Conservation (phyloP, 2,888 invertebrate genomes). For the Oligia latruncula region DNA sequence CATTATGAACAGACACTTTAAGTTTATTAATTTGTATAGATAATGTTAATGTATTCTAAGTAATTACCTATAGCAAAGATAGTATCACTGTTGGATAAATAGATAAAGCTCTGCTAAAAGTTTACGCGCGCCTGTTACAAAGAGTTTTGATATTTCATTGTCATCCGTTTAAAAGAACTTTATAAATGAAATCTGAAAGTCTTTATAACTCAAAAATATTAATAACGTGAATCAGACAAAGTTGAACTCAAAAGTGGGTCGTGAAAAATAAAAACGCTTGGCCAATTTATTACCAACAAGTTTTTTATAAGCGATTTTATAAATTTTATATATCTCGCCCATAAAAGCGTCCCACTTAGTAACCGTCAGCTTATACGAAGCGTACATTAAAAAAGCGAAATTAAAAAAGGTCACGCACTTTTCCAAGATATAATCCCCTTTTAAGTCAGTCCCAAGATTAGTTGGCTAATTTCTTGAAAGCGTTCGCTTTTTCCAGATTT, state of each 20-base stretch:
- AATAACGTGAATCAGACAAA: neutral
- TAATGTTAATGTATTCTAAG: neutral
- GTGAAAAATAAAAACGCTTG: slow-evolving; percentile 7
- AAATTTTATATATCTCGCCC: slow-evolving; percentile 13
- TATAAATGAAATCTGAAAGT: neutral
- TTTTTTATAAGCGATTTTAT: slow-evolving; percentile 4
- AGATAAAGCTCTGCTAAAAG: neutral
- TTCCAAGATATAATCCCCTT: slow-evolving; percentile 74
- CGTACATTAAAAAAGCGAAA: slow-evolving; percentile 61
- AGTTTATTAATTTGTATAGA: too few relatives aligned
- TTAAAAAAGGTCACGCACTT: slow-evolving; percentile 73
- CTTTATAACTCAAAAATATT: neutral
- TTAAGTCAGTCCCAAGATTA: slow-evolving; percentile 80
- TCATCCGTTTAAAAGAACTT: neutral
- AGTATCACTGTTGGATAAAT: neutral
- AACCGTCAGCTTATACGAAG: slow-evolving; percentile 55
- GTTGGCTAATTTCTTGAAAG: slow-evolving; percentile 86
- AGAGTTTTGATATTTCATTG: neutral
- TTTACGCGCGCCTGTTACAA: neutral
- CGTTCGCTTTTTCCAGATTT: slow-evolving; percentile 84
- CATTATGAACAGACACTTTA: too few relatives aligned
- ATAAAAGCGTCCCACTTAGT: slow-evolving; percentile 29
- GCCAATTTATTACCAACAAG: slow-evolving; percentile 1
- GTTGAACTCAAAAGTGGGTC: neutral
- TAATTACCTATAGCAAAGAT: neutral